Conservation (phyloP, 2,888 invertebrate species). For the Mesopsocus fuscifrons region DNA sequence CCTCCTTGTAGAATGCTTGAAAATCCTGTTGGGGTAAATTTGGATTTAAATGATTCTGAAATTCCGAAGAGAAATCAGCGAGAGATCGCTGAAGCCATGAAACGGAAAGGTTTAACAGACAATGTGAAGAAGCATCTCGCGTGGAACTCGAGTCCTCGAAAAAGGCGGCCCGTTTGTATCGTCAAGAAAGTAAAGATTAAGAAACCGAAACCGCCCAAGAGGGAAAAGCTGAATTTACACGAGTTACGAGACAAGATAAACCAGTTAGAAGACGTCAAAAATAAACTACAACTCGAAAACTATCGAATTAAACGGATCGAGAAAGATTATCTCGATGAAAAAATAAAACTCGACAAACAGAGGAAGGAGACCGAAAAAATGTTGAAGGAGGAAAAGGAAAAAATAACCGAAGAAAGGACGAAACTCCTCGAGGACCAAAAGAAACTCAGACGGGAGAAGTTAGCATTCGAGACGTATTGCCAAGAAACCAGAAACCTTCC, state of each 20-base stretch:
- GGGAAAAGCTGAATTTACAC: not conserved
- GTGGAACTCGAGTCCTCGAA: not conserved
- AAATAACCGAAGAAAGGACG: not conserved
- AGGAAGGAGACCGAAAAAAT: not conserved
- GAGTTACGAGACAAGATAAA: not conserved
- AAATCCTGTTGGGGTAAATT: not conserved
- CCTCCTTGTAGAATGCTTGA: not conserved
- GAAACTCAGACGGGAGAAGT: not conserved
- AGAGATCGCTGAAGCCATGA: not conserved
- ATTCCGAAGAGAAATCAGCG: no score
- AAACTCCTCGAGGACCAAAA: not conserved
- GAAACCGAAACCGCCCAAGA: not conserved
- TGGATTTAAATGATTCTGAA: not conserved
- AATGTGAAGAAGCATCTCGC: not conserved
- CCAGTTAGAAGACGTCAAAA: not conserved
- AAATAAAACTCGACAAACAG: not conserved
- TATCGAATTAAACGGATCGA: not conserved
- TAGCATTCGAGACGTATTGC: not conserved
- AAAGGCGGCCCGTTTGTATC: not conserved
- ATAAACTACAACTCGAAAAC: not conserved
- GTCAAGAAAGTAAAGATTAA: not conserved
- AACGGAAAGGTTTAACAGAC: not conserved
- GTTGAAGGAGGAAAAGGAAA: not conserved
- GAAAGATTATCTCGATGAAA: not conserved
- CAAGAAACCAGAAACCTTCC: not conserved